Evolutionary conservation across 1,140 invertebrate genomes (phyloP).

Genomic region (Goniozus legneri): DNA sequence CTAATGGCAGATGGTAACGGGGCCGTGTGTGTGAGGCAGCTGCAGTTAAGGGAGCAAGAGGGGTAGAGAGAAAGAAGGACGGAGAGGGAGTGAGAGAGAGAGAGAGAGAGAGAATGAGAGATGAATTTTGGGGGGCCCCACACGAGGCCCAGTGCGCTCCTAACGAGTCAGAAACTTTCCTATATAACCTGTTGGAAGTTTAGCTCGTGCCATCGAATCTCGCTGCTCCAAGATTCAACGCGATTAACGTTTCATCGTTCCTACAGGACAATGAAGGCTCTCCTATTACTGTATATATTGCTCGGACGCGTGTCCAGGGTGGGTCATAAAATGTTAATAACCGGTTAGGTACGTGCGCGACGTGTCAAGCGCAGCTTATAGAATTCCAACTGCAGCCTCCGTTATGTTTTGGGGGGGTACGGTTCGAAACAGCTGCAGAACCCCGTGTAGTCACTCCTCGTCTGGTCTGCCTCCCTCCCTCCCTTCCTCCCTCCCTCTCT

Average conservation of each 20-base stretch:
- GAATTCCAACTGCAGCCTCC: neutral
- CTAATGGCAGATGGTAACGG: slow-evolving; percentile 27
- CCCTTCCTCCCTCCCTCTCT: slow-evolving; percentile 12
- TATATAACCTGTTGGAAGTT: slow-evolving; percentile 13
- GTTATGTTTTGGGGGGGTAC: neutral
- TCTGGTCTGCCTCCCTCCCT: slow-evolving; percentile 15
- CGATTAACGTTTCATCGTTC: neutral
- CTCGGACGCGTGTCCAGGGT: too few species aligned
- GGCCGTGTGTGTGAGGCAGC: slow-evolving; percentile 19
- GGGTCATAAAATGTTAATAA: neutral
- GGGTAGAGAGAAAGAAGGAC: neutral
- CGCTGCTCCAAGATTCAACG: slow-evolving; percentile 5
- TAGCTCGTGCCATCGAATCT: slow-evolving; percentile 1
- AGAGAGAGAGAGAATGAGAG: neutral
- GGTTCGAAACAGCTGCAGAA: slow-evolving; percentile 17
- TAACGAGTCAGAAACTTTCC: neutral
- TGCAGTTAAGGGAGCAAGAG: slow-evolving; percentile 5
- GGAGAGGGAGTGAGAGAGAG: neutral
- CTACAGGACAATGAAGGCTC: neutral
- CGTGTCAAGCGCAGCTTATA: neutral
- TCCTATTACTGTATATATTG: neutral
- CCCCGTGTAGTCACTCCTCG: slow-evolving; percentile 4
- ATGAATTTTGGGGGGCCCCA: neutral
- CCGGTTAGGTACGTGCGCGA: neutral
- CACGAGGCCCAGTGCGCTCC: neutral